Conservation (phyloP, 2,113 vertebrate genomes). For the Pteropus alecto region DNA sequence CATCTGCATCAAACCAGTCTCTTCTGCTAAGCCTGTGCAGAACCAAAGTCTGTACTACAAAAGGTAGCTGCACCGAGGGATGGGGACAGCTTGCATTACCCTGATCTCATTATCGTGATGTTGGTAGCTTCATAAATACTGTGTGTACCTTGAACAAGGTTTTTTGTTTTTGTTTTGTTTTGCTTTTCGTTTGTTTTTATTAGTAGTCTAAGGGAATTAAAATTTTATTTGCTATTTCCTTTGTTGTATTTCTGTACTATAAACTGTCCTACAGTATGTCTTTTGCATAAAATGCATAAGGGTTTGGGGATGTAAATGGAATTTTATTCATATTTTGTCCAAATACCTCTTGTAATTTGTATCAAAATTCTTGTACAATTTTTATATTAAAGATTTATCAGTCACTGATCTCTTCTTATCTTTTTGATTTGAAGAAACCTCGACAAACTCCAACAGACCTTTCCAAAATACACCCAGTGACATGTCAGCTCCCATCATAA, state of each 20-base stretch:
- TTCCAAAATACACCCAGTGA: neutral
- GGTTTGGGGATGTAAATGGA: constrained; percentile 98
- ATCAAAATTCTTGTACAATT: constrained; percentile 99
- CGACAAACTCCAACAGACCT: neutral
- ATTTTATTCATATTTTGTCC: constrained; percentile 99
- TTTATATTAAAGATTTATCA: constrained; percentile 99
- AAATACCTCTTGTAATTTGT: constrained; percentile 99
- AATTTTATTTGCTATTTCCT: constrained; percentile 83
- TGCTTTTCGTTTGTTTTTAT: constrained; percentile 78
- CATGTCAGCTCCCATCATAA: neutral
- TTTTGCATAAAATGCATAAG: constrained; percentile 99
- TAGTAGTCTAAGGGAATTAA: constrained; percentile 86
- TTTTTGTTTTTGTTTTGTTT: constrained; percentile 69
- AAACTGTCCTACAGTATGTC: constrained; percentile 90
- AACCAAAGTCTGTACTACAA: constrained; percentile 84
- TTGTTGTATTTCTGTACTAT: constrained; percentile 95
- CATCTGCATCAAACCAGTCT: constrained; percentile 68
- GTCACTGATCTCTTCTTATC: constrained; percentile 87
- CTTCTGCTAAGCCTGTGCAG: constrained; percentile 77
- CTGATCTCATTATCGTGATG: constrained; percentile 85
- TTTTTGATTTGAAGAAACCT: constrained; percentile 47
- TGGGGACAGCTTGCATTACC: constrained; percentile 79
- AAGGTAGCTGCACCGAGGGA: constrained; percentile 82
- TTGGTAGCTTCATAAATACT: constrained; percentile 90
- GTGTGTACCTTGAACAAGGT: constrained; percentile 87